These are phyloP conservation scores for Mycteria americana DNA, from an alignment of 2,797 vertebrate species.

Conservation along the genomic window DNA sequence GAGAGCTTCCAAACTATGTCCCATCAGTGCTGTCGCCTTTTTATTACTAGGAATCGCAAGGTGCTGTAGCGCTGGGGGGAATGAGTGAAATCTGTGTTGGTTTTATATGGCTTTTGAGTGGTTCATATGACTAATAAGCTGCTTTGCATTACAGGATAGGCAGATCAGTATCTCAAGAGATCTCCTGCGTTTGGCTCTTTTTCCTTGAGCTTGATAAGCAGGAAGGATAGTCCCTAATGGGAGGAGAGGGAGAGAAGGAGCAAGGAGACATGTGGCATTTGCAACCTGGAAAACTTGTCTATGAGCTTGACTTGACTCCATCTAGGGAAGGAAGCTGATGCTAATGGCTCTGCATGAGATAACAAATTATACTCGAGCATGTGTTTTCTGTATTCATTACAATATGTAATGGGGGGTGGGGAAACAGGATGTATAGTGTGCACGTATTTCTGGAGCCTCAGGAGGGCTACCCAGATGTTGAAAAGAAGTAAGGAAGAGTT, in stretches of 20 bases:
- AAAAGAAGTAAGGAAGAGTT: not conserved
- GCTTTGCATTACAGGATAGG: conserved; percentile 12
- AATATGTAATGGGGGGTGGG: not conserved
- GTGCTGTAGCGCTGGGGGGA: not conserved
- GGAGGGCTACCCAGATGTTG: conserved; percentile 50
- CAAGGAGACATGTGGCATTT: conserved; percentile 18
- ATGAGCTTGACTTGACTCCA: conserved; percentile 36
- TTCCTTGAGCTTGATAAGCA: conserved; percentile 11
- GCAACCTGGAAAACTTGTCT: conserved; percentile 48
- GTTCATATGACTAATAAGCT: not conserved
- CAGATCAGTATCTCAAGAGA: conserved; percentile 4
- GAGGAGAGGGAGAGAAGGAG: conserved; percentile 27
- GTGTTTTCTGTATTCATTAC: conserved; percentile 15
- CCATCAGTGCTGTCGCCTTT: not conserved
- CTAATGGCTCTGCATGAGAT: conserved; percentile 28
- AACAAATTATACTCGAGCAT: not conserved
- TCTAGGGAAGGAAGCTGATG: not conserved
- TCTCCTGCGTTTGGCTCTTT: not conserved
- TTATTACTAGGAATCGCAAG: not conserved
- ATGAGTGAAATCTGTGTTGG: not conserved
- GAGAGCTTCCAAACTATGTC: not conserved
- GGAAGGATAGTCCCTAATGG: conserved; percentile 32
- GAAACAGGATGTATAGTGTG: not conserved
- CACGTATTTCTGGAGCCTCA: conserved; percentile 14
- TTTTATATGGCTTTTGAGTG: not conserved